Percentiles rank a stretch among this genome's conserved stretches.
Conservation (phyloP, 2,797 vertebrate species). For the Pangasius sanitwongsei region DNA sequence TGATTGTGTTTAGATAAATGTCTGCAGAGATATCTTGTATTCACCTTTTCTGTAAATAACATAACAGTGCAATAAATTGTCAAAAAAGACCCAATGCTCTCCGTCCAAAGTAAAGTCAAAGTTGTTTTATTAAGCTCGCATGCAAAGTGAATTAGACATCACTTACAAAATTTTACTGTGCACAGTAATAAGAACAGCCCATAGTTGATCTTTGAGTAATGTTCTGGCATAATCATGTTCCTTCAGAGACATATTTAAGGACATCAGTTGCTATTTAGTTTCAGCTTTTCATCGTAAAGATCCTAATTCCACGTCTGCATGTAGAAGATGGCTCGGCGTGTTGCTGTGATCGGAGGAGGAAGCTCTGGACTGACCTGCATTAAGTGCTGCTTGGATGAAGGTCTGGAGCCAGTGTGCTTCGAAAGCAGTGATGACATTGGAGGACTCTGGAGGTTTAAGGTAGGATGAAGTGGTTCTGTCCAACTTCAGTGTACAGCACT, state of each 20-base stretch:
- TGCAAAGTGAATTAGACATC: background rate
- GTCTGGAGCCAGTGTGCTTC: slow-evolving; percentile 84
- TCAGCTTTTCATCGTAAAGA: background rate
- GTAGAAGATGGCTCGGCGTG: slow-evolving; percentile 61
- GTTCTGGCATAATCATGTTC: background rate
- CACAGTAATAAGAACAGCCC: background rate
- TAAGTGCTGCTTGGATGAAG: slow-evolving; percentile 86
- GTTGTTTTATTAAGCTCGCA: background rate
- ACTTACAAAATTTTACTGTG: background rate
- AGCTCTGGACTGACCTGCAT: slow-evolving; percentile 79
- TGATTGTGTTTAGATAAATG: background rate
- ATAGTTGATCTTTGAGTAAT: background rate
- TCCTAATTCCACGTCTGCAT: background rate
- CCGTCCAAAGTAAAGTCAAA: background rate
- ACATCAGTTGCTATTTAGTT: background rate
- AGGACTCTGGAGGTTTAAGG: slow-evolving; percentile 89
- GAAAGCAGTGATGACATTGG: slow-evolving; percentile 86
- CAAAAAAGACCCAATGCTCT: background rate
- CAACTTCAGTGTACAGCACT: background rate
- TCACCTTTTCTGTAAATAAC: background rate
- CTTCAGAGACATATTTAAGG: background rate
- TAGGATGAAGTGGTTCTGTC: slow-evolving; percentile 56
- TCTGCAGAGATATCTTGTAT: background rate
- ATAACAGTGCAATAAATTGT: background rate
- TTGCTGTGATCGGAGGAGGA: slow-evolving; percentile 81